A percentile compares a stretch with the other conserved stretches of the same genome.
phyloP scores from a whole-genome alignment of 2,797 vertebrate genomes.

The Sarcophilus harrisii region DNA sequence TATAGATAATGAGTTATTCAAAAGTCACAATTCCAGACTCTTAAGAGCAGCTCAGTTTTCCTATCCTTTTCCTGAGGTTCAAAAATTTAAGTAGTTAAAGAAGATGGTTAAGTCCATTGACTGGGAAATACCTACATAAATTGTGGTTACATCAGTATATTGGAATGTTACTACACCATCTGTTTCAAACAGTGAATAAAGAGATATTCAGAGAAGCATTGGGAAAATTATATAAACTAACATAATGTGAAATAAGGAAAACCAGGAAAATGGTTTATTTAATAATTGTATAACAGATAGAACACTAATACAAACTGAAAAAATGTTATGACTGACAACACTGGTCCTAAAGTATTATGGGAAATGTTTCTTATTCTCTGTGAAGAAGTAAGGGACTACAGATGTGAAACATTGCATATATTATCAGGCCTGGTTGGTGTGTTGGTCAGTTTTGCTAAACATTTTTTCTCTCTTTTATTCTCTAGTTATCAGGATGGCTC shows the following conservation, averaged over 20 bases:
- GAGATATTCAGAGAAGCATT: not conserved
- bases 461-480: not conserved
- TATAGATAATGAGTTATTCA: not conserved
- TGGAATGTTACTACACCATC: not conserved
- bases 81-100: not conserved
- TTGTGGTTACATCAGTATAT: not conserved
- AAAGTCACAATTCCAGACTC: not conserved
- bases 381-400: not conserved
- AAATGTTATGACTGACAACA: not conserved
- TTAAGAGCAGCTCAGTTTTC: not conserved
- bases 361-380: not conserved
- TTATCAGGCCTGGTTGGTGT: not conserved
- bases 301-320: not conserved
- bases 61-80: not conserved
- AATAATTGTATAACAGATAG: not conserved
- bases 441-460: not conserved
- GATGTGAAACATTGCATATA: not conserved
- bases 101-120: not conserved
- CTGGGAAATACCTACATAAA: not conserved
- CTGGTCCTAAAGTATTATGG: not conserved
- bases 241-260: not conserved
- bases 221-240: not conserved
- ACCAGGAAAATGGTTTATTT: not conserved
- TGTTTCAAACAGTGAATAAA: not conserved
- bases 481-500: not conserved